Evolutionary conservation across 2,797 vertebrate species (phyloP).

Genomic region (Ciconia nigra): DNA sequence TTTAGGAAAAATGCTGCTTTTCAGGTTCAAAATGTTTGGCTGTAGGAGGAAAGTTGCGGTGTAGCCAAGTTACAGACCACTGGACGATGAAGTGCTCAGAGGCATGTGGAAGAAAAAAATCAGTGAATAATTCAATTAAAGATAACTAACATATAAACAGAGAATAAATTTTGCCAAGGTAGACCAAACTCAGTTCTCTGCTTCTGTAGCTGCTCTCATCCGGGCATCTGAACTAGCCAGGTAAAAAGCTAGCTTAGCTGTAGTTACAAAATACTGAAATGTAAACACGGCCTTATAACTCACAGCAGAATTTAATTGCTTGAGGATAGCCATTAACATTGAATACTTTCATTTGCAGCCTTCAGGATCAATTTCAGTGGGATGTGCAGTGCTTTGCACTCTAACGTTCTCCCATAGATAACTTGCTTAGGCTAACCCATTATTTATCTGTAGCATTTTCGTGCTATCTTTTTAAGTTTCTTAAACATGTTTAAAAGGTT

Average conservation of each 20-base stretch:
- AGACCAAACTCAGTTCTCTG: neutral
- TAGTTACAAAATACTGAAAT: neutral
- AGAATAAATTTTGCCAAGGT: neutral
- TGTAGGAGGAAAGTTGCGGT: neutral
- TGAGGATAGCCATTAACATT: neutral
- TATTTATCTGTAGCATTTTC: neutral
- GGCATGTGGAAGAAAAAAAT: neutral
- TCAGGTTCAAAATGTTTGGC: neutral
- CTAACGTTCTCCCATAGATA: neutral
- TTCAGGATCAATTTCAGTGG: neutral
- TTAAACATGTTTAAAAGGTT: neutral
- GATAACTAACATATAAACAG: neutral
- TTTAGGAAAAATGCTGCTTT: neutral
- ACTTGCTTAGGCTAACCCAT: neutral
- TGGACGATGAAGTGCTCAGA: neutral
- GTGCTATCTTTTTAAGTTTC: neutral
- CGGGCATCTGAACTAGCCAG: neutral
- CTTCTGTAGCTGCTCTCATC: neutral
- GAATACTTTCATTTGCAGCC: neutral
- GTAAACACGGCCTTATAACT: neutral
- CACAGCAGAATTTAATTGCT: neutral
- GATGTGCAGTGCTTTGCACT: neutral
- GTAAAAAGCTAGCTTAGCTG: neutral
- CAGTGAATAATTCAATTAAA: neutral
- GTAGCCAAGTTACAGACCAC: neutral